A percentile compares a stretch with the other conserved stretches of the same genome.
phyloP scores from a whole-genome alignment of 2,888 invertebrate species.

The Oxyscelio sp. region DNA sequence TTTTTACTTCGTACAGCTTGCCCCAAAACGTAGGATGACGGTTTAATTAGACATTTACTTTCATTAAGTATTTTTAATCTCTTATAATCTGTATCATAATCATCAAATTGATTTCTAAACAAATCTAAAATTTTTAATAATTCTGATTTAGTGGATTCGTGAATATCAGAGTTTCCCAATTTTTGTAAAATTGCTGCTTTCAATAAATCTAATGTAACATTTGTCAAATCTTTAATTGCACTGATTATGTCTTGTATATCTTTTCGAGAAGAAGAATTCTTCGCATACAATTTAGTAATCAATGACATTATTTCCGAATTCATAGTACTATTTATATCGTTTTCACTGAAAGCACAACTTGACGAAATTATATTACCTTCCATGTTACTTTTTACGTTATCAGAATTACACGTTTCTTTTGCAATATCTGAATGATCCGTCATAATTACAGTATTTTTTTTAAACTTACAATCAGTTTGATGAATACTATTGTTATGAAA shows the following conservation, averaged over 20 bases:
- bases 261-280: too few species aligned
- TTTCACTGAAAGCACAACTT: neutral
- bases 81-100: slow-evolving; percentile 5
- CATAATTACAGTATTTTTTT: neutral
- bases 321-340: slow-evolving; percentile 1
- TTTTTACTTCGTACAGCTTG: neutral
- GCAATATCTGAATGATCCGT: neutral
- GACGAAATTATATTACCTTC: neutral
- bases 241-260: too few species aligned
- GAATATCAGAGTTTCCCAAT: neutral
- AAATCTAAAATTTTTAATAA: neutral
- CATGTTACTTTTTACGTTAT: neutral
- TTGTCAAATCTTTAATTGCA: too few species aligned
- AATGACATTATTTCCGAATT: neutral
- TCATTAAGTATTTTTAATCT: neutral
- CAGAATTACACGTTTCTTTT: neutral
- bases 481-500: neutral
- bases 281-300: too few species aligned
- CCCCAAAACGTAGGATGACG: neutral
- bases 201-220: too few species aligned
- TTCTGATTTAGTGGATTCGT: neutral
- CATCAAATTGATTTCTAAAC: neutral
- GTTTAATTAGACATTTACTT: neutral
- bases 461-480: neutral
- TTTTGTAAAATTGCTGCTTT: neutral